Conservation (phyloP, 1,140 invertebrate genomes). For the Drepana arcuata region DNA sequence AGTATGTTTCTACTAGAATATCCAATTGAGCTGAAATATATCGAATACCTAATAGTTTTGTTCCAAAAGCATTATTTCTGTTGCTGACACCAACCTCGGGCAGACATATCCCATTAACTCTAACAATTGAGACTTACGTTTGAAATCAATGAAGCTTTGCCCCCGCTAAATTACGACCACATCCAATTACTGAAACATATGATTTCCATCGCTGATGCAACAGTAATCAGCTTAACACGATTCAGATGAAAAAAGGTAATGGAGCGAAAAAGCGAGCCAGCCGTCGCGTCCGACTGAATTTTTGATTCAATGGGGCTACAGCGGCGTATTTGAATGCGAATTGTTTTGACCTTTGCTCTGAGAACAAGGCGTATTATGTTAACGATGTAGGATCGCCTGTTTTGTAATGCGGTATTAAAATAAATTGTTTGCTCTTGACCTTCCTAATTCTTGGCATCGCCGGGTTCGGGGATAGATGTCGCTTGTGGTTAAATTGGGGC, state of each 20-base stretch:
- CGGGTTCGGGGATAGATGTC: too few relatives aligned
- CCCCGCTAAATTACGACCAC: constrained; percentile 4
- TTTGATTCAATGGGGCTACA: too few relatives aligned
- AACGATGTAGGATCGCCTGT: too few relatives aligned
- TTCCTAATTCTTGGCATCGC: too few relatives aligned
- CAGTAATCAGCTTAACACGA: constrained; percentile 39
- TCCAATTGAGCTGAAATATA: constrained; percentile 5
- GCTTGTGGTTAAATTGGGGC: too few relatives aligned
- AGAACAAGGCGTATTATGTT: too few relatives aligned
- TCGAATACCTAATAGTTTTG: constrained; percentile 2
- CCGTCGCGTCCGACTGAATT: constrained; percentile 25
- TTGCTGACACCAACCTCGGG: not conserved
- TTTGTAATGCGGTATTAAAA: too few relatives aligned
- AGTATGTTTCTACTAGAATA: too few relatives aligned
- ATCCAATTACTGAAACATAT: constrained; percentile 4
- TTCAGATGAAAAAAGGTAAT: constrained; percentile 44
- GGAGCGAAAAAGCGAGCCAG: constrained; percentile 36
- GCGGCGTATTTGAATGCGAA: too few relatives aligned
- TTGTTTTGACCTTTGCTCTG: too few relatives aligned
- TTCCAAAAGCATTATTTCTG: constrained; percentile 1
- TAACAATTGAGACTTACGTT: constrained; percentile 5
- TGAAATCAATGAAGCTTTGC: constrained; percentile 7
- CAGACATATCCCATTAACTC: constrained; percentile 1
- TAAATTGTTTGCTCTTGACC: too few relatives aligned
- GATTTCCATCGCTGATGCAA: constrained; percentile 23